These are phyloP conservation scores for Pelmatolapia mariae DNA, from an alignment of 2,113 vertebrate species.

Conservation along the genomic window DNA sequence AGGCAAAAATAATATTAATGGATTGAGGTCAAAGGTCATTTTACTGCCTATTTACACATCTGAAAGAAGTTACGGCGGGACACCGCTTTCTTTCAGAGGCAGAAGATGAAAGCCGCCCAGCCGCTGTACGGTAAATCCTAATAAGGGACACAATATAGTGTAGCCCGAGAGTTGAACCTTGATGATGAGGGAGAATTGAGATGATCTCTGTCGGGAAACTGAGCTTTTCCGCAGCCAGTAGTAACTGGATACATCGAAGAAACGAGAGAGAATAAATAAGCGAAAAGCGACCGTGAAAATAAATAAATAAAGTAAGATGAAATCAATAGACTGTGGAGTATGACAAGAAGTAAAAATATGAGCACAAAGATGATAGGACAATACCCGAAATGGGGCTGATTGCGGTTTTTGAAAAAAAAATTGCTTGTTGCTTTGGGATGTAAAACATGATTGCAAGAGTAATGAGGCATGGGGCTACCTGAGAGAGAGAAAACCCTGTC, in stretches of 20 bases:
- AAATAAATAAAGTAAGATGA: conserved; percentile 18
- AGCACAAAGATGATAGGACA: background rate
- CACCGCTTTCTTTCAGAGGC: conserved; percentile 11
- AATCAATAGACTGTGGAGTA: conserved; percentile 26
- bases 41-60: conserved; percentile 26
- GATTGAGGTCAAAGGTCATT: conserved; percentile 41
- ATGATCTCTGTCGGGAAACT: conserved; percentile 53
- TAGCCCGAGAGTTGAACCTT: background rate
- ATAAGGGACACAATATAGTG: conserved; percentile 15
- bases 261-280: conserved; percentile 21
- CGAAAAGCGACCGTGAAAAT: background rate
- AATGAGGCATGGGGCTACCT: background rate
- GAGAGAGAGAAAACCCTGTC: background rate
- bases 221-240: conserved; percentile 40
- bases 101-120: conserved; percentile 27
- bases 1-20: conserved; percentile 23
- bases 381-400: background rate
- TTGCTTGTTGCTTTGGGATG: background rate
- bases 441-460: background rate
- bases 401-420: background rate
- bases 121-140: conserved; percentile 25
- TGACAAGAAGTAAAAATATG: background rate
- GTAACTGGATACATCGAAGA: conserved; percentile 40
- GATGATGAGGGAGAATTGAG: conserved; percentile 24
- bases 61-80: background rate